Evolutionary conservation across 2,113 vertebrate species (phyloP).

Genomic region (Scophthalmus maximus): DNA sequence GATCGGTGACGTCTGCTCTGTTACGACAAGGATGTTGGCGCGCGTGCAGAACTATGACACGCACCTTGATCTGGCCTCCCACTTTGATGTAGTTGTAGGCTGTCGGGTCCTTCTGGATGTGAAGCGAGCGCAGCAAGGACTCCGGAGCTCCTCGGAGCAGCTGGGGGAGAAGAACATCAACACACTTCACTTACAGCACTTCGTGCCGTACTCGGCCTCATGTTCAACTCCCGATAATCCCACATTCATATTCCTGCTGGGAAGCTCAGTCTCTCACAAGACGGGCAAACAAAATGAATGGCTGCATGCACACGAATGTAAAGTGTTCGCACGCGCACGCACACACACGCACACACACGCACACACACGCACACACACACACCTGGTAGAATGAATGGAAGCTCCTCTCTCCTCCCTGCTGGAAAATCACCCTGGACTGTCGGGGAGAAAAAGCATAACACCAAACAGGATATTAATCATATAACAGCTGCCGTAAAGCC

Average conservation of each 20-base stretch:
- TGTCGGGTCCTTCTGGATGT: slow-evolving; percentile 91
- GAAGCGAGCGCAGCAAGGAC: slow-evolving; percentile 88
- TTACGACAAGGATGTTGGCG: background rate
- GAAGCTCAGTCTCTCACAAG: too few relatives aligned
- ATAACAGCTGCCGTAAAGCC: background rate
- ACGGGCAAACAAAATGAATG: too few relatives aligned
- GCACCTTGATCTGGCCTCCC: slow-evolving; percentile 90
- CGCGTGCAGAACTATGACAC: background rate
- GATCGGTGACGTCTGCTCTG: too few relatives aligned
- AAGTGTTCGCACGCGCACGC: too few relatives aligned
- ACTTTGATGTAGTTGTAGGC: slow-evolving; percentile 90
- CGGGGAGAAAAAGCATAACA: background rate
- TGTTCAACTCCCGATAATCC: too few relatives aligned
- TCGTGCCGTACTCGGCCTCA: background rate
- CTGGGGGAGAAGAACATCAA: slow-evolving; percentile 77
- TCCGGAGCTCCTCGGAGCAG: slow-evolving; percentile 95
- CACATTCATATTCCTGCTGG: too few relatives aligned
- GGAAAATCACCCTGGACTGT: slow-evolving; percentile 96
- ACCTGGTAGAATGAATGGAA: slow-evolving; percentile 99
- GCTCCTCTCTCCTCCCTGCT: slow-evolving; percentile 93
- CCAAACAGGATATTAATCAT: background rate
- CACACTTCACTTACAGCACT: background rate
- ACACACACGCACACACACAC: slow-evolving; percentile 29
- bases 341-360: too few relatives aligned
- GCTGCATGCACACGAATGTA: too few relatives aligned